phyloP scores from a whole-genome alignment of 2,113 vertebrate genomes.

The Indicator indicator region DNA sequence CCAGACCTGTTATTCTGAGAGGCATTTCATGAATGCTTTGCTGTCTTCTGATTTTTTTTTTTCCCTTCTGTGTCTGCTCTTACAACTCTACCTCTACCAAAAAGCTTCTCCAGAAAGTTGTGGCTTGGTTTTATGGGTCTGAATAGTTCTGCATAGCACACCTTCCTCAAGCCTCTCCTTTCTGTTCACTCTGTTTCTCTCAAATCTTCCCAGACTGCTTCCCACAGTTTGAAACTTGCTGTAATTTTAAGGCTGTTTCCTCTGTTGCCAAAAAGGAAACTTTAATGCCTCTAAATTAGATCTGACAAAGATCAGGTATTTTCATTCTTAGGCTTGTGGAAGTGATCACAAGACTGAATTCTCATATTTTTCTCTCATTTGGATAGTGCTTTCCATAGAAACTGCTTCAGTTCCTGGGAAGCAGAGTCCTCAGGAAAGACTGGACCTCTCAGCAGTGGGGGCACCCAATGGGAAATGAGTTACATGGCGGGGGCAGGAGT shows the following conservation, averaged over 20 bases:
- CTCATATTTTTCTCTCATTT: background rate
- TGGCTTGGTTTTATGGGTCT: background rate
- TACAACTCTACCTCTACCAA: background rate
- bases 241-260: conserved; percentile 10
- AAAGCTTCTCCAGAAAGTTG: background rate
- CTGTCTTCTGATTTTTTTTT: background rate
- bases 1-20: background rate
- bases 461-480: background rate
- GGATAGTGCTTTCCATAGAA: conserved; percentile 16
- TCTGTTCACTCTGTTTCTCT: background rate
- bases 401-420: background rate
- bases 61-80: background rate
- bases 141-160: fast-evolving
- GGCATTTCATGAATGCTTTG: background rate
- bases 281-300: background rate
- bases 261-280: background rate
- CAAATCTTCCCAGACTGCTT: background rate
- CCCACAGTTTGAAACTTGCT: background rate
- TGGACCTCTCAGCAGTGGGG: fast-evolving
- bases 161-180: background rate
- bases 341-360: background rate
- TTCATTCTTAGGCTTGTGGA: background rate
- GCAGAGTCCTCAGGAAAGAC: background rate
- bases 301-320: conserved; percentile 22
- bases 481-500: background rate